Conservation (phyloP, 2,888 invertebrate genomes). For the Trachelus tabidus region DNA sequence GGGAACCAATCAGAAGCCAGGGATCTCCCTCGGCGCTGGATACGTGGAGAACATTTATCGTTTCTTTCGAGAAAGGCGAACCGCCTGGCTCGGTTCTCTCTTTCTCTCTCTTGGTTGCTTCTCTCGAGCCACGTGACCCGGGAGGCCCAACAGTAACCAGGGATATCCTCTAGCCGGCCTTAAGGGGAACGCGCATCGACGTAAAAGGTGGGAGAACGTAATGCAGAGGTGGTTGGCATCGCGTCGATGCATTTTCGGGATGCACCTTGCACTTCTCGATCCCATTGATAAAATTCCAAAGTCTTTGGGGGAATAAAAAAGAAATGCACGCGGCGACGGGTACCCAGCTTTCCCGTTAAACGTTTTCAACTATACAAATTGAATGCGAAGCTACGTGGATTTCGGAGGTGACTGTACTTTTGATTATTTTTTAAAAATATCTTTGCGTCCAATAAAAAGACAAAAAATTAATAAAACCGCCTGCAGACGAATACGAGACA, state of each 20-base stretch:
- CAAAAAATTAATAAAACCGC: background rate
- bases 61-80: slow-evolving; percentile 17
- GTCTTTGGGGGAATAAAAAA: too few relatives aligned
- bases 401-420: background rate
- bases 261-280: slow-evolving; percentile 41
- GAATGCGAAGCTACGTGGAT: too few relatives aligned
- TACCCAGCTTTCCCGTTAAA: too few relatives aligned
- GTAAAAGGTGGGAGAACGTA: slow-evolving; percentile 7
- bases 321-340: too few relatives aligned
- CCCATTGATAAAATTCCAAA: slow-evolving; percentile 44
- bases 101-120: too few relatives aligned
- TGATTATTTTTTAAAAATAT: background rate
- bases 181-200: slow-evolving; percentile 1
- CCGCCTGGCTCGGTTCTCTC: too few relatives aligned
- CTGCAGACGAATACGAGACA: background rate
- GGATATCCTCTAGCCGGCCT: too few relatives aligned
- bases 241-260: background rate
- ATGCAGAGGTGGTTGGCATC: too few relatives aligned
- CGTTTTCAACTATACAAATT: too few relatives aligned
- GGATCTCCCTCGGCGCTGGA: slow-evolving; percentile 22
- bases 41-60: slow-evolving; percentile 36
- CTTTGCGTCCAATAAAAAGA: background rate
- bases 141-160: too few relatives aligned
- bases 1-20: slow-evolving; percentile 51
- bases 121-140: too few relatives aligned